Percentiles rank a stretch among this genome's conserved stretches.
These are phyloP conservation scores for Dryobota labecula DNA, from an alignment of 2,888 invertebrate genomes.

Conservation along the genomic window DNA sequence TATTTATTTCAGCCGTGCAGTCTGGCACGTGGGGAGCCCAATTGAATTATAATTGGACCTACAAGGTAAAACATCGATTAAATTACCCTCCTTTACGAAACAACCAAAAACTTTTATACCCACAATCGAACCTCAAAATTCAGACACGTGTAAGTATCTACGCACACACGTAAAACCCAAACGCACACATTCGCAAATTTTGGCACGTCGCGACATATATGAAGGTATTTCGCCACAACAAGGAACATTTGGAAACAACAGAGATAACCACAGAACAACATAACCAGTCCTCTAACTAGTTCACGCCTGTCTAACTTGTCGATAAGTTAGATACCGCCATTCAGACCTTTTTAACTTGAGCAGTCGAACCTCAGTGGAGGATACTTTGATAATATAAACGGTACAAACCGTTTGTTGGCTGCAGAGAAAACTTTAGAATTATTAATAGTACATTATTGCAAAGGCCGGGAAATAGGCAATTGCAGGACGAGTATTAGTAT, in stretches of 20 bases:
- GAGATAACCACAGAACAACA: slow-evolving; percentile 34
- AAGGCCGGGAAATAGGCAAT: too few relatives aligned
- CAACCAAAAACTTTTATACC: not conserved
- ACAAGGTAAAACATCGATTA: not conserved
- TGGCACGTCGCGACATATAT: not conserved
- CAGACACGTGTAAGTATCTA: slow-evolving; percentile 15
- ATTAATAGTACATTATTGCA: too few relatives aligned
- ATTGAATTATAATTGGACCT: not conserved
- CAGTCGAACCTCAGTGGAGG: slow-evolving; percentile 36
- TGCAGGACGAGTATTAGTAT: too few relatives aligned
- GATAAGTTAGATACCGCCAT: slow-evolving; percentile 52
- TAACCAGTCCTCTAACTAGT: slow-evolving; percentile 38
- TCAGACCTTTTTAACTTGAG: slow-evolving; percentile 50
- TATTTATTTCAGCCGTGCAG: not conserved
- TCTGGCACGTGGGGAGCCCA: not conserved
- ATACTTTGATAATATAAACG: slow-evolving; percentile 32
- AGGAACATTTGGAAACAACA: slow-evolving; percentile 36
- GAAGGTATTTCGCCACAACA: slow-evolving; percentile 8
- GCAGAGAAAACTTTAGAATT: not conserved
- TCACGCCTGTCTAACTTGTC: slow-evolving; percentile 57
- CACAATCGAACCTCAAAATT: not conserved
- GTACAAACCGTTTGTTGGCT: not conserved
- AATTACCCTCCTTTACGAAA: not conserved
- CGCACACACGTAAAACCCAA: not conserved
- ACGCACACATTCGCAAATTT: not conserved